Percentiles rank a stretch among this genome's conserved stretches.
These are phyloP conservation scores for Choristoneura fumiferana DNA, from an alignment of 1,140 invertebrate genomes.

Conservation along the genomic window DNA sequence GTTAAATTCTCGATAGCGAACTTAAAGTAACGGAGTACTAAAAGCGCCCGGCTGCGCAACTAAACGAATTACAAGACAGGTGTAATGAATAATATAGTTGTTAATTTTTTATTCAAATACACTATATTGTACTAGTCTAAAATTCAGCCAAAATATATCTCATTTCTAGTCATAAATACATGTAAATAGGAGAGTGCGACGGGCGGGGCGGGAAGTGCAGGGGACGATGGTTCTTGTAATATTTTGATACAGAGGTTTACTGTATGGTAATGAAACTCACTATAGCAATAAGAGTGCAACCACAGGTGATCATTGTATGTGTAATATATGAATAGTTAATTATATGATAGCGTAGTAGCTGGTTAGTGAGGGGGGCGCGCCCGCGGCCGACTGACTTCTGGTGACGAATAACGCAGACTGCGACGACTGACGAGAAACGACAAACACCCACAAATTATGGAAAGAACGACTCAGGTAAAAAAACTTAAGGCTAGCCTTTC, in stretches of 20 bases:
- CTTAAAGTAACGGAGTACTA: too few species aligned
- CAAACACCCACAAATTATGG: too few species aligned
- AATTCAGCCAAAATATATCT: constrained; percentile 38
- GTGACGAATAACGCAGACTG: too few species aligned
- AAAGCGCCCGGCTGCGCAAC: constrained; percentile 31
- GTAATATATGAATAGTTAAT: constrained; percentile 29
- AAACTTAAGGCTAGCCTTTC: too few species aligned
- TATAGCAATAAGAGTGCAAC: constrained; percentile 54
- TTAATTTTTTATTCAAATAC: constrained; percentile 25
- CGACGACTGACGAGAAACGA: too few species aligned
- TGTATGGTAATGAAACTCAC: constrained; percentile 25
- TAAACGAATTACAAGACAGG: constrained; percentile 72
- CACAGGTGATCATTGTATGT: constrained; percentile 38
- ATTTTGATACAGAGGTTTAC: constrained; percentile 50
- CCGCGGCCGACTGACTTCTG: constrained; percentile 19
- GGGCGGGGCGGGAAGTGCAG: neutral
- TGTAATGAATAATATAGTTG: constrained; percentile 42
- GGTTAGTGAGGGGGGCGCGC: constrained; percentile 29
- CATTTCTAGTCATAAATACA: constrained; percentile 52
- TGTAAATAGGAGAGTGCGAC: constrained; percentile 16
- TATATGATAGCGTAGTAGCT: constrained; percentile 29
- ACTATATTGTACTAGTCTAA: constrained; percentile 33
- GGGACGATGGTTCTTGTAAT: constrained; percentile 39
- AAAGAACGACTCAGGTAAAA: too few species aligned
- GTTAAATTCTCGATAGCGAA: too few species aligned